These are phyloP conservation scores for Chiloscyllium punctatum DNA, from an alignment of 2,797 vertebrate genomes.

Conservation along the genomic window DNA sequence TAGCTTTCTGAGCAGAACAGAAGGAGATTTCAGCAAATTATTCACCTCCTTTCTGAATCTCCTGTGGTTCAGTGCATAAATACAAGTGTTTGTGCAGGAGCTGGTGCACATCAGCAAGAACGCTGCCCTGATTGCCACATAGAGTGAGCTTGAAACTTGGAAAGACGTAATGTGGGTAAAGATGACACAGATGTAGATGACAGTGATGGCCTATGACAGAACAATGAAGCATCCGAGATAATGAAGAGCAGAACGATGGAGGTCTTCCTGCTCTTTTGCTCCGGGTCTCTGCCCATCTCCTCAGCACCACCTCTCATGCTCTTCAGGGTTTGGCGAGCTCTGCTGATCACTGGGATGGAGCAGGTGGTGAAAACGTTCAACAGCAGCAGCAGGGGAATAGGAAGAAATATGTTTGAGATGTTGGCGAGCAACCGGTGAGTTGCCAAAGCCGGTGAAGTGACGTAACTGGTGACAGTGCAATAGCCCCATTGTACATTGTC, in stretches of 20 bases:
- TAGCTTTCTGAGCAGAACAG: background rate
- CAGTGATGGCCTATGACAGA: background rate
- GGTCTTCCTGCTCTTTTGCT: background rate
- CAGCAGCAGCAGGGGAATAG: background rate
- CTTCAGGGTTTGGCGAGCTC: background rate
- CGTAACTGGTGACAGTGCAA: background rate
- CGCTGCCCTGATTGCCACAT: background rate
- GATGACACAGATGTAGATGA: background rate
- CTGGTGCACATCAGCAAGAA: background rate
- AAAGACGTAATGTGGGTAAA: background rate
- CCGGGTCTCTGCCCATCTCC: background rate
- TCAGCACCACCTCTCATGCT: too few relatives aligned
- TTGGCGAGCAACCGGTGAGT: background rate
- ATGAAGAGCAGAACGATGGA: too few relatives aligned
- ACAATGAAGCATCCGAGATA: too few relatives aligned
- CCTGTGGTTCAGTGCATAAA: background rate
- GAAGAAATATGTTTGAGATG: background rate
- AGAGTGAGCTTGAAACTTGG: background rate
- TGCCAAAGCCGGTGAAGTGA: background rate
- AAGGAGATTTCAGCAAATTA: background rate
- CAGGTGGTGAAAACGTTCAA: background rate
- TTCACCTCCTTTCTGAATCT: background rate
- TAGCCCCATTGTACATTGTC: background rate
- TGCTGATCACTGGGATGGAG: background rate
- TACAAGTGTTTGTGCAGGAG: background rate